A percentile compares a stretch with the other conserved stretches of the same genome.
phyloP scores from a whole-genome alignment of 2,113 vertebrate species.

The Pelusios castaneus region DNA sequence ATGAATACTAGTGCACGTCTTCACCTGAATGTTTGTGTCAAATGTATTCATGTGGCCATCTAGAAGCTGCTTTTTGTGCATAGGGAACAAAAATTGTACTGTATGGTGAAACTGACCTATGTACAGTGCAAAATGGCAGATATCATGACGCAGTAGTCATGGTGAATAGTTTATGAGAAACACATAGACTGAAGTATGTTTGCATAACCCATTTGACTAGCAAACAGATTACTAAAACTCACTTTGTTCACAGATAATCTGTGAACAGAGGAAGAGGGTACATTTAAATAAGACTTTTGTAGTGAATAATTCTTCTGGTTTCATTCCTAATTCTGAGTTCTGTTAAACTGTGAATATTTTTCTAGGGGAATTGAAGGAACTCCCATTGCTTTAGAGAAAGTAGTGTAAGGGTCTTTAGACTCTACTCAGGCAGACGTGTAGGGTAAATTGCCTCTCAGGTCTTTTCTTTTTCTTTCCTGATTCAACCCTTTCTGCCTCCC shows the following conservation, averaged over 20 bases:
- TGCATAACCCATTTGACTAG: background rate
- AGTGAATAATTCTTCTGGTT: background rate
- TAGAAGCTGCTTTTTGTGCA: background rate
- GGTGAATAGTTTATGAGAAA: background rate
- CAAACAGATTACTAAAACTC: background rate
- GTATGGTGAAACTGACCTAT: slow-evolving; percentile 14
- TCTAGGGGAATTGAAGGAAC: background rate
- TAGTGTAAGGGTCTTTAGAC: background rate
- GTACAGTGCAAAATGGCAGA: slow-evolving; percentile 33
- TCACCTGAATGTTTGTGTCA: background rate
- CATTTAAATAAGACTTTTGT: background rate
- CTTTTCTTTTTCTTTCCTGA: slow-evolving; percentile 16
- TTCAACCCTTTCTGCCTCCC: too few species aligned
- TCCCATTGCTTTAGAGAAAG: accelerated
- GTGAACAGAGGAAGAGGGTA: background rate
- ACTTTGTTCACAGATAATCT: background rate
- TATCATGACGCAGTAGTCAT: background rate
- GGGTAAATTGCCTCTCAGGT: background rate
- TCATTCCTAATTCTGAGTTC: accelerated
- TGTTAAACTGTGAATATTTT: background rate
- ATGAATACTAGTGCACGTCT: background rate
- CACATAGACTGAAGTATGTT: background rate
- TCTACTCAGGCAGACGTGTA: background rate
- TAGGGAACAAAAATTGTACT: background rate
- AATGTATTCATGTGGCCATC: background rate